These are phyloP conservation scores for Caenorhabditis plicata DNA, from an alignment of 2,888 invertebrate genomes.

Conservation along the genomic window DNA sequence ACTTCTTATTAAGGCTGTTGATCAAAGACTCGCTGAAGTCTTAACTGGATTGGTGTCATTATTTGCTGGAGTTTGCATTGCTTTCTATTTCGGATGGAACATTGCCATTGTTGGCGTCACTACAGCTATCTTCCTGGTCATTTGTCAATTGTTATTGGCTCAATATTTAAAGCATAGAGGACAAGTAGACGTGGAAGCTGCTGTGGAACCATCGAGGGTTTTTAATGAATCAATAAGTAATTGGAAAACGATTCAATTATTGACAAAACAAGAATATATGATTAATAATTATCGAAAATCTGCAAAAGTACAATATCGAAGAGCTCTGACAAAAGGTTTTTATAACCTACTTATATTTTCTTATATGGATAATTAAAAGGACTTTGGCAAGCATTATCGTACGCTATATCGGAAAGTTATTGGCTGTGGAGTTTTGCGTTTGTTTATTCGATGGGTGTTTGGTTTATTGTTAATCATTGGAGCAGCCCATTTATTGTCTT, in stretches of 20 bases:
- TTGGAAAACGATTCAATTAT: conserved; percentile 67
- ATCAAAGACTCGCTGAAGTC: conserved; percentile 56
- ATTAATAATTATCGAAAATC: conserved; percentile 38
- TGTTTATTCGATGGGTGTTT: conserved; percentile 51
- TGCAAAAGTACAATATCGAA: conserved; percentile 31
- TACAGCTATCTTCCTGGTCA: conserved; percentile 36
- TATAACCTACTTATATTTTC: too few relatives aligned
- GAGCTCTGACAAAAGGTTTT: conserved; percentile 43
- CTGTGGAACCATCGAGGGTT: conserved; percentile 56
- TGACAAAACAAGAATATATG: conserved; percentile 66
- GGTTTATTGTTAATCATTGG: conserved; percentile 39
- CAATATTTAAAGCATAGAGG: conserved; percentile 51
- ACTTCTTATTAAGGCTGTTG: conserved; percentile 45
- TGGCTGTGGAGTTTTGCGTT: conserved; percentile 52
- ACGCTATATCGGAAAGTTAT: conserved; percentile 39
- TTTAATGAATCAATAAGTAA: conserved; percentile 68
- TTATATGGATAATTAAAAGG: too few relatives aligned
- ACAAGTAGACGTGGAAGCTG: conserved; percentile 41
- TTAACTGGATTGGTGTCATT: conserved; percentile 46
- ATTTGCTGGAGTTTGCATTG: conserved; percentile 48
- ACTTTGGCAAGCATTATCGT: conserved; percentile 45
- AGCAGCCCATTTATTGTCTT: conserved; percentile 55
- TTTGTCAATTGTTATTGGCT: conserved; percentile 37
- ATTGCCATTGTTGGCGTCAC: conserved; percentile 57
- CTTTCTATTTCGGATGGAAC: conserved; percentile 55